Base-by-base conservation (phyloP, 2,797 vertebrate genomes). In the Fringilla coelebs region DNA sequence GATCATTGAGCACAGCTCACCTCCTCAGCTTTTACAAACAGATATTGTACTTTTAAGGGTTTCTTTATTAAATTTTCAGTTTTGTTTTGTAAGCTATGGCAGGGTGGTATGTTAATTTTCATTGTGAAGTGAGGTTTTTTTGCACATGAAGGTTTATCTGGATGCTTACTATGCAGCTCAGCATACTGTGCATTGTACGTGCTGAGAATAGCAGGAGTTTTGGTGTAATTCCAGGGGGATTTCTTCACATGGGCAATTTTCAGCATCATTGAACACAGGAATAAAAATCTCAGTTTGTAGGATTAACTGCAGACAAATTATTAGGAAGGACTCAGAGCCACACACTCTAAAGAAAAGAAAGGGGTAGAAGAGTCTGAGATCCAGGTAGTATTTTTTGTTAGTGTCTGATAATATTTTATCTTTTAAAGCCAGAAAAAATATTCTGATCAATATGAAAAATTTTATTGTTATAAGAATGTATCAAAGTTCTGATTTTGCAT, bases 121-220 rank as follows among this genome's bases (percentile, higher is more conserved):
- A 2, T 74, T 68, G 46, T 28, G 34, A 78, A 88, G 49, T 40
- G 11, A 68, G 3, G 3, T 4, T 15, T 8, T 79, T 31, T 75
- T 85, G 40, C 43, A 85, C 41, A 75, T 63, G 60, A 58, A 72
- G 73, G 77, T 4, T 92, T 86, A 67, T 17, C 36, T 55, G 54
- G 17, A 17, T 90, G 26, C 29, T 85, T 93, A 78, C 17, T 3
- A 2, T 10, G 12, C n/a, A 71, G 40, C 9, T 83, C 57, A 38
- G 13, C 7, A 3, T 52, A 18, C 40, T 1, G 4, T 38, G 10
- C 62, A 41, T 57, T 68, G 24, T 46, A 65, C 0, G 0, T 38
- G n/a, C 43, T 88, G 71, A 83, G 72, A 94, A 80, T 43, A 80
- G 78, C 51, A 63, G 72, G 49, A 51, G 61, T 80, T 83, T 52